These are phyloP conservation scores for Brenthis daphne DNA, from an alignment of 2,888 invertebrate genomes.

Conservation along the genomic window DNA sequence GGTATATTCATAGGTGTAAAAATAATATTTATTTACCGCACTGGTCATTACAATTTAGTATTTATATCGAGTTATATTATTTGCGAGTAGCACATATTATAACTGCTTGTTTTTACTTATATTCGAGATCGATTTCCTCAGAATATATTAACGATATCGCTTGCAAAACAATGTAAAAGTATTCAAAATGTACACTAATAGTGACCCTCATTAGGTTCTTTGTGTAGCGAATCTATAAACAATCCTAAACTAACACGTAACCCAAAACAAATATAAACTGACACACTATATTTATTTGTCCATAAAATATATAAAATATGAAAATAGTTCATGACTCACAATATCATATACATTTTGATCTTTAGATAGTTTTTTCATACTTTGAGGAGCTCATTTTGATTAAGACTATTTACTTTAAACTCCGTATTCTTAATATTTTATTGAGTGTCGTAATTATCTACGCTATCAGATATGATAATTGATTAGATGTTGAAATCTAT, in stretches of 20 bases:
- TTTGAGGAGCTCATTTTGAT: too few relatives aligned
- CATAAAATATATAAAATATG: conserved; percentile 12
- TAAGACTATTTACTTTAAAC: too few relatives aligned
- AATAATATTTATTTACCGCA: not conserved
- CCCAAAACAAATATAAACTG: conserved; percentile 15
- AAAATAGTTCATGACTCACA: not conserved
- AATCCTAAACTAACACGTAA: conserved; percentile 15
- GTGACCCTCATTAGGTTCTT: conserved; percentile 11
- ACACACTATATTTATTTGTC: conserved; percentile 6
- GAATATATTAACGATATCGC: not conserved
- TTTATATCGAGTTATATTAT: too few relatives aligned
- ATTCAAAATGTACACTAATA: conserved; percentile 1
- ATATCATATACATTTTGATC: not conserved
- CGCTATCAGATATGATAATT: too few relatives aligned
- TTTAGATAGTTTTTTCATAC: not conserved
- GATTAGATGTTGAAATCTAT: too few relatives aligned
- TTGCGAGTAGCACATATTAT: too few relatives aligned
- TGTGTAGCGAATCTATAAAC: conserved; percentile 18
- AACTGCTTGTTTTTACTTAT: too few relatives aligned
- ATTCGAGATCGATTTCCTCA: not conserved
- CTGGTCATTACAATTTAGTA: not conserved
- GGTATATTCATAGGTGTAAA: conserved; percentile 1
- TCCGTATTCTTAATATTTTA: too few relatives aligned
- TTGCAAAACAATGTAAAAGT: not conserved
- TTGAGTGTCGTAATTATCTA: too few relatives aligned